Percentiles rank a stretch among this genome's conserved stretches.
Evolutionary conservation across 2,888 invertebrate genomes (phyloP).

Genomic region (Parnassius apollo): DNA sequence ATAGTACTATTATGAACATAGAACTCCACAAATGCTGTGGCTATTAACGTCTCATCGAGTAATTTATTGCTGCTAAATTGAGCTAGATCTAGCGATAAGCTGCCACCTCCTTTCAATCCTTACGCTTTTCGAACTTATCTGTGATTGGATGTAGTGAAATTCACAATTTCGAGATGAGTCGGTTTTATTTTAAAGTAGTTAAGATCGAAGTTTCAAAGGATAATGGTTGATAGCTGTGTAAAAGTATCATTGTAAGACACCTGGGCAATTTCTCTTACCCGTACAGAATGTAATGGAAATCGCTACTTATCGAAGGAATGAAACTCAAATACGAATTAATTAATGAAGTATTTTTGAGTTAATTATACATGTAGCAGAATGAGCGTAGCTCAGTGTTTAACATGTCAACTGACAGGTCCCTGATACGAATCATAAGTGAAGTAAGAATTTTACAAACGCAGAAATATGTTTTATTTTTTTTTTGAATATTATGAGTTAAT

Average conservation of each 20-base stretch:
- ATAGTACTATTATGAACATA: neutral
- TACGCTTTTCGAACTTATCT: conserved; percentile 15
- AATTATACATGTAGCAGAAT: too few relatives aligned
- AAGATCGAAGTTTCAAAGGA: conserved; percentile 4
- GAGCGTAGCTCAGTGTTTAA: too few relatives aligned
- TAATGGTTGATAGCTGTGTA: neutral
- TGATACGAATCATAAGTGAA: too few relatives aligned
- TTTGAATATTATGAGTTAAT: too few relatives aligned
- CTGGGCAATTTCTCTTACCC: conserved; percentile 23
- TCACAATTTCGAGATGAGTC: neutral
- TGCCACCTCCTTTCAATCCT: conserved; percentile 26
- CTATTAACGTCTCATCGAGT: conserved; percentile 23
- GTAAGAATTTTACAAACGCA: too few relatives aligned
- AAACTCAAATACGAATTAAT: conserved; percentile 23
- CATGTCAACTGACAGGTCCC: too few relatives aligned
- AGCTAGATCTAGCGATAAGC: conserved; percentile 28
- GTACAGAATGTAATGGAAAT: conserved; percentile 19
- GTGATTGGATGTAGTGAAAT: neutral
- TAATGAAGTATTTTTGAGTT: conserved; percentile 16
- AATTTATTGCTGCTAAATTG: conserved; percentile 28
- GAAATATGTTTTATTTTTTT: too few relatives aligned
- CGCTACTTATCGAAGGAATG: conserved; percentile 20
- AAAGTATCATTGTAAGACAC: conserved; percentile 5
- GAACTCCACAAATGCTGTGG: neutral
- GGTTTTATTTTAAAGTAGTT: neutral